Conservation (phyloP, 2,888 invertebrate species). For the Polyommatus iphigenia region DNA sequence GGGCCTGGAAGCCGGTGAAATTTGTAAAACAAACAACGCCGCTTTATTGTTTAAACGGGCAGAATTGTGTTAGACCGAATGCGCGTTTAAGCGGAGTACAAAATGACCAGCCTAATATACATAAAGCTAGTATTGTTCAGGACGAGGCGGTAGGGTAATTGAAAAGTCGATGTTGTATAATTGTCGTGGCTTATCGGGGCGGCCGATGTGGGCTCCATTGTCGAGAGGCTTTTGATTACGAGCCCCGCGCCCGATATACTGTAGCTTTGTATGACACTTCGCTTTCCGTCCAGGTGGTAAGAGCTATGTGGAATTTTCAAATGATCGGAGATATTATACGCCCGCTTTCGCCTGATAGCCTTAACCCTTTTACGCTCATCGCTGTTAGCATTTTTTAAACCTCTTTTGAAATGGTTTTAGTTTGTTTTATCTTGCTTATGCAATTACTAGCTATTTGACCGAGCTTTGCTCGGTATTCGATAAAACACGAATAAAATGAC, state of each 20-base stretch:
- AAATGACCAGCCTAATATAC: conserved; percentile 77
- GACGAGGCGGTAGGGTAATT: conserved; percentile 75
- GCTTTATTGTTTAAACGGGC: conserved; percentile 48
- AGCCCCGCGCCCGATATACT: conserved; percentile 70
- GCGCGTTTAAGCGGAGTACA: conserved; percentile 64
- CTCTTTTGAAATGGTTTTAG: background rate
- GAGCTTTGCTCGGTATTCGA: too few species aligned
- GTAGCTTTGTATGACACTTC: conserved; percentile 76
- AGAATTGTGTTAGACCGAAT: conserved; percentile 52
- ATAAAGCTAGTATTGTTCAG: conserved; percentile 75
- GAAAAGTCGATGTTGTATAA: conserved; percentile 81
- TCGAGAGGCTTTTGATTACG: conserved; percentile 79
- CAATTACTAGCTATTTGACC: too few species aligned
- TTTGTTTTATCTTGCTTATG: background rate
- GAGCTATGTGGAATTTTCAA: conserved; percentile 47
- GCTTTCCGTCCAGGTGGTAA: conserved; percentile 70
- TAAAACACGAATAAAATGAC: too few species aligned
- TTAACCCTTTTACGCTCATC: background rate
- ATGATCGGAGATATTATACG: conserved; percentile 18
- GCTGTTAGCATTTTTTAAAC: background rate
- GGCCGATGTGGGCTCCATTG: conserved; percentile 78
- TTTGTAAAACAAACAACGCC: conserved; percentile 31
- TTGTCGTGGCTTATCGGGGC: conserved; percentile 78
- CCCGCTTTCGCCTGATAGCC: background rate
- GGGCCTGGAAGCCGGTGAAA: conserved; percentile 20